Conservation (phyloP, 2,113 vertebrate genomes). For the Athene noctua region DNA sequence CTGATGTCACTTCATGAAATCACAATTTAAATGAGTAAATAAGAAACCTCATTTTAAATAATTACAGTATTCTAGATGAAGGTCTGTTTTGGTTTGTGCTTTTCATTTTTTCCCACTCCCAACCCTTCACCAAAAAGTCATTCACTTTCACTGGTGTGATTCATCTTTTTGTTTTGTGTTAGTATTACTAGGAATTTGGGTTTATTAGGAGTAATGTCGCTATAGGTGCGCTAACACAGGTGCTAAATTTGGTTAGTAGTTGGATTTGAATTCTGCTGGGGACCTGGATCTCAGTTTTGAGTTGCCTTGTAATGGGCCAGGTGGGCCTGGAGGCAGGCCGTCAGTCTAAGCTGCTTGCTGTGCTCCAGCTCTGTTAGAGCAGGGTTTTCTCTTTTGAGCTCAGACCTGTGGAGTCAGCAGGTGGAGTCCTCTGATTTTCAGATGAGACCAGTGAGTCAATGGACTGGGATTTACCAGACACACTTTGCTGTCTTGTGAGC, state of each 20-base stretch:
- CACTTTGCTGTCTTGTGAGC: not conserved
- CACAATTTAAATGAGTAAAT: not conserved
- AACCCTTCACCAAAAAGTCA: not conserved
- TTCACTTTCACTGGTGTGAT: not conserved
- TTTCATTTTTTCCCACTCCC: not conserved
- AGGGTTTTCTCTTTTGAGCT: not conserved
- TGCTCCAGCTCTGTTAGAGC: not conserved
- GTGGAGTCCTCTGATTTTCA: not conserved
- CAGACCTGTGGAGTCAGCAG: not conserved
- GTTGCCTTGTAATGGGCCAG: not conserved
- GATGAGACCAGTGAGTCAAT: not conserved
- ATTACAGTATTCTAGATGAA: not conserved
- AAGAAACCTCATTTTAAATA: not conserved
- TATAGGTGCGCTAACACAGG: not conserved
- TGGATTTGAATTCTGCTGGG: not conserved
- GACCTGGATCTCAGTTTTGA: not conserved
- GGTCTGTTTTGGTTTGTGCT: not conserved
- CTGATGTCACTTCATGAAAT: not conserved
- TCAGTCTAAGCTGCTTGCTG: not conserved
- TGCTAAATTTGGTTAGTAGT: not conserved
- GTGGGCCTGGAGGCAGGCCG: not conserved
- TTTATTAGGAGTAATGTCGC: not conserved
- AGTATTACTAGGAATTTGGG: not conserved
- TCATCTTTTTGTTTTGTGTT: not conserved
- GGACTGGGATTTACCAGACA: not conserved